phyloP scores from a whole-genome alignment of 2,797 vertebrate species.

The Margarornis squamiger region DNA sequence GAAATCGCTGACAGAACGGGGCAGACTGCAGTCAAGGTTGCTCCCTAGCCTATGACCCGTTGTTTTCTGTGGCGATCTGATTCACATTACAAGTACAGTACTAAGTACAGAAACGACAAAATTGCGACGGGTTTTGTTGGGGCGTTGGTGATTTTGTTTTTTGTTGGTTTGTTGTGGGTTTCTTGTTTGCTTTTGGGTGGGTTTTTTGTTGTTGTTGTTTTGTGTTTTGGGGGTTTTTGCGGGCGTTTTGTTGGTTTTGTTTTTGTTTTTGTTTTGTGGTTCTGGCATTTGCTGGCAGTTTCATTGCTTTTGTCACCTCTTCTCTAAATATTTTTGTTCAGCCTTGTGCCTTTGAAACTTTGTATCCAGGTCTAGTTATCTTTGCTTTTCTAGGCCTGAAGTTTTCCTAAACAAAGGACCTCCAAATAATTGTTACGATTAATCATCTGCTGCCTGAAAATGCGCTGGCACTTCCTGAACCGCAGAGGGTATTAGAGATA shows the following conservation, averaged over 20 bases:
- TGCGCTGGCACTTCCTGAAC: not conserved
- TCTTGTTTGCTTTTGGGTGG: too few relatives aligned
- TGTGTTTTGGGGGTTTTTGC: too few relatives aligned
- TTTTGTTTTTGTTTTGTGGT: not conserved
- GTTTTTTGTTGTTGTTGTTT: too few relatives aligned
- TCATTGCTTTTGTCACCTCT: constrained; percentile 56
- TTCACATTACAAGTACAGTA: not conserved
- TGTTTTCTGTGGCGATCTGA: not conserved
- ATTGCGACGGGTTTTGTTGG: not conserved
- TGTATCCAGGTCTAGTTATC: constrained; percentile 45
- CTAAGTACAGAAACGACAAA: not conserved
- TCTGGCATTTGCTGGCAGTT: constrained; percentile 42
- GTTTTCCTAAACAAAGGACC: not conserved
- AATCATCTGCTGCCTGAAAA: not conserved
- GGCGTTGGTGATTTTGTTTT: not conserved
- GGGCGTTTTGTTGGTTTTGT: too few relatives aligned
- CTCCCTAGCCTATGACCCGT: not conserved
- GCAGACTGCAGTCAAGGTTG: not conserved
- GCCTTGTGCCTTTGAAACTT: constrained; percentile 64
- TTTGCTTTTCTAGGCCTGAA: constrained; percentile 25
- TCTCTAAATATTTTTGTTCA: constrained; percentile 60
- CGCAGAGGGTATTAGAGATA: not conserved
- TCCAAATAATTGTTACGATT: not conserved
- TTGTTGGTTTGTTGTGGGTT: too few relatives aligned
- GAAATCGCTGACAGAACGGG: not conserved